phyloP scores from a whole-genome alignment of 2,888 invertebrate species.

The Xestia rhomboidea region DNA sequence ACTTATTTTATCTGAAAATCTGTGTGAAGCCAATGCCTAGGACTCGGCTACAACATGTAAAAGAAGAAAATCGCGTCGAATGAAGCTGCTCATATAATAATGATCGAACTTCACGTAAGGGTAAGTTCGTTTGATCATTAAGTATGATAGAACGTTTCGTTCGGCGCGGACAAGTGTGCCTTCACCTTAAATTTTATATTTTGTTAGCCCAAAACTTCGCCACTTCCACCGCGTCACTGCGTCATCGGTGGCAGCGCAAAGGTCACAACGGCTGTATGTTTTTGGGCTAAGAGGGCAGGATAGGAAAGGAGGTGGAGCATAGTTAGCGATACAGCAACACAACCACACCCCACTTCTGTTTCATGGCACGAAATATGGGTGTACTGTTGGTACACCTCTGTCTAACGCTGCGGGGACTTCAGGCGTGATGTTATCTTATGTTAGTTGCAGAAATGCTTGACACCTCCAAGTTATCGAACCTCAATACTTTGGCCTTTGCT shows the following conservation, averaged over 20 bases:
- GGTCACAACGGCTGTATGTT: neutral
- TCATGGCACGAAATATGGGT: neutral
- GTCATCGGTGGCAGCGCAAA: neutral
- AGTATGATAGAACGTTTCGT: too few species aligned
- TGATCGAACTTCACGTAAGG: too few species aligned
- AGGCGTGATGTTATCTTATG: neutral
- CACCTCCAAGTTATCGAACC: neutral
- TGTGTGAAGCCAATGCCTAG: too few species aligned
- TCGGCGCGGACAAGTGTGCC: too few species aligned
- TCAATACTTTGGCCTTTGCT: conserved; percentile 2
- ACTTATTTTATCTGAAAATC: too few species aligned
- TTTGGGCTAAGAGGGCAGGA: neutral
- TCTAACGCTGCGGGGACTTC: neutral
- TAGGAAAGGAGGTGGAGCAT: neutral
- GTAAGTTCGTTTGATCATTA: too few species aligned
- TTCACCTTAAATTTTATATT: too few species aligned
- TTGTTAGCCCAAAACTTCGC: neutral
- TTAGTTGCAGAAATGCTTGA: neutral
- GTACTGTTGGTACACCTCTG: neutral
- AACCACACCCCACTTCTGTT: too few species aligned
- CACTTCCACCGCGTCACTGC: neutral
- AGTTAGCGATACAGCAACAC: neutral
- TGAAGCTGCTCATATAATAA: too few species aligned
- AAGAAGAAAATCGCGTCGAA: too few species aligned
- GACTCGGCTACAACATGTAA: too few species aligned